Base-by-base conservation (phyloP, 2,797 vertebrate species). In the Sebastes oblongus region DNA sequence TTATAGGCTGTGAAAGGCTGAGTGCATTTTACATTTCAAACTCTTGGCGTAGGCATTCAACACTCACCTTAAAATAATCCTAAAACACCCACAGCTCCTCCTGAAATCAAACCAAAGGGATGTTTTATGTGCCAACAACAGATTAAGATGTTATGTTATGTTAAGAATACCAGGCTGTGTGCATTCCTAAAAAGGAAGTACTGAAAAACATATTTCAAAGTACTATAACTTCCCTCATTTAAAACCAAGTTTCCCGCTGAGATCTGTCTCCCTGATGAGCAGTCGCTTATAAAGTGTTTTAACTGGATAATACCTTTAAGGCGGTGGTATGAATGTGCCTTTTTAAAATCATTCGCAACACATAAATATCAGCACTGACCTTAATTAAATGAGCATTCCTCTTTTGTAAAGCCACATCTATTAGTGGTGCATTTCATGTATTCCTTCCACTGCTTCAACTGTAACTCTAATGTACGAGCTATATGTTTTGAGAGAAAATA, bases 261-360 rank as follows among this genome's bases (percentile, higher is more conserved):
- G 25, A 34, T 69, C 20, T 50, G 13, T 69, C 24, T 75, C 39
- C 27, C 62, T 70, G 65, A 58, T 32, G 16, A 77, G 24, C 52
- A 60, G 50, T 66, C 5, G 2, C 29, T 32, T 74, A 7, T 22
- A 3, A 27, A 77, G 29, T 83, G 68, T 86, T 91, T 66, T 77
- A 83, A 85, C 87, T 89, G 91, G 87, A 86, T 86, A 60, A 76
- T 83, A 91, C 75, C 67, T 91, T 91, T 78, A 74, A 88, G 80
- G 82, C 76, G 74, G 73, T 90, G 67, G 77, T 89, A 90, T 91
- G 88, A 92, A 91, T 89, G 93, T 94, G 92, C 93, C 93, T 94
- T 94, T 91, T 85, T 14, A 62, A 22, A 82, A 72, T 85, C 8
- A 88, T 81, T 89, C 77, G 50, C 24, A 83, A 66, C 32, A 60